Evolutionary conservation across 2,888 invertebrate genomes (phyloP).

Genomic region (Parochlus steinenii): DNA sequence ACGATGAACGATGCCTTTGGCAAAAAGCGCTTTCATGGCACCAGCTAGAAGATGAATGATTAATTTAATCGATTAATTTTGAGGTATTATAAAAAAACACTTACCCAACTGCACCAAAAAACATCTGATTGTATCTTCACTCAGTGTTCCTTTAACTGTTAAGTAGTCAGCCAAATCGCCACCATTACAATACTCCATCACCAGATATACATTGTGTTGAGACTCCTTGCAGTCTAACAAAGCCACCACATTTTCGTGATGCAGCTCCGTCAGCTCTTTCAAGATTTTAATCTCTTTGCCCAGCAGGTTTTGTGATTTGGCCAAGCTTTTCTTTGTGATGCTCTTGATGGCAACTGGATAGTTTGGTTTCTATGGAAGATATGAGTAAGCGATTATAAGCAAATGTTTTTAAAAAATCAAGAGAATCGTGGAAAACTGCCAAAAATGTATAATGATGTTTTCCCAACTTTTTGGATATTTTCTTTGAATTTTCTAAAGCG

Average conservation of each 20-base stretch:
- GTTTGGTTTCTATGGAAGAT: slow-evolving; percentile 55
- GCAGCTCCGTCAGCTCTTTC: slow-evolving; percentile 89
- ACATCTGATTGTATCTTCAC: slow-evolving; percentile 90
- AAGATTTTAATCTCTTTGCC: slow-evolving; percentile 98
- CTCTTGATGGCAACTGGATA: slow-evolving; percentile 92
- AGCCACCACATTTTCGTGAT: slow-evolving; percentile 97
- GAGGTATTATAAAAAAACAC: slow-evolving; percentile 17
- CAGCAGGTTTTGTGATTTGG: slow-evolving; percentile 91
- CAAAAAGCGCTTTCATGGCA: slow-evolving; percentile 93
- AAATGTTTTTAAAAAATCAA: no score
- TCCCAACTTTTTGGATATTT: no score
- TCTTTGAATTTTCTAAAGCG: no score
- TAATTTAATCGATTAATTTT: slow-evolving; percentile 5
- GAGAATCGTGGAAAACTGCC: no score
- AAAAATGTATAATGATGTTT: no score
- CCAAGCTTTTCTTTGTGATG: slow-evolving; percentile 93
- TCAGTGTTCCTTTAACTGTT: slow-evolving; percentile 80
- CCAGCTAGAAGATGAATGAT: slow-evolving; percentile 45
- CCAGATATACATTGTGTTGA: slow-evolving; percentile 83
- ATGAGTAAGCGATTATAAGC: no score
- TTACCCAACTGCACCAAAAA: slow-evolving; percentile 86
- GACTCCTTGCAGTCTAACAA: slow-evolving; percentile 96
- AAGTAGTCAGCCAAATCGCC: slow-evolving; percentile 98
- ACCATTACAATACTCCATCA: slow-evolving; percentile 99
- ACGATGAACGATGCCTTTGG: slow-evolving; percentile 95